Evolutionary conservation across 64 coral and sea anemone genomes (phyloP), one percentile per base, ranked within the genome.

Genomic region (Acropora tenuis): DNA sequence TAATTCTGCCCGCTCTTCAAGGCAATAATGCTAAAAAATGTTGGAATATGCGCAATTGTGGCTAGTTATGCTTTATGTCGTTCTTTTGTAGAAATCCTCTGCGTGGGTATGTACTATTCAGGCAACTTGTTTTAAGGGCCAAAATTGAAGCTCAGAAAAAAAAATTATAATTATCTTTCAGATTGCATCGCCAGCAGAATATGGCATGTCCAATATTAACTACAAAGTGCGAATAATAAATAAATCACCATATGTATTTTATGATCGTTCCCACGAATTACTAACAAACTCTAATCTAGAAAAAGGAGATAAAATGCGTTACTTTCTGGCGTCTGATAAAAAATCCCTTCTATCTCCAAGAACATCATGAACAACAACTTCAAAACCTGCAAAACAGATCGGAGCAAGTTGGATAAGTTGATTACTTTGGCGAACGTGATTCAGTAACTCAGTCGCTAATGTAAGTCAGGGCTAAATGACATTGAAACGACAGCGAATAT

Each of bases 351-450:
- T 72, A 45, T 48, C 15, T 65, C 8, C n/a, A 85, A 30, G 1
- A 16, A 72, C 12, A 85, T 71, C 44, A 47, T 65, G 63, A 85
- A 20, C 9, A 85, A 11, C 41, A 85, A 65, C 18, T 69, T 72
- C 65, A 49, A 72, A n/a, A 85, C 8, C 82, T 85, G 65, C 16
- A 72, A 85, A 85, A 55, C 69, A 85, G 63, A 71, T 20, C 45
- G 48, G 1, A 85, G 17, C 42, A 83, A 9, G 44, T 71, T 69
- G 8, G 6, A 65, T 72, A 68, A 72, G 61, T 16, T 66, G 5
- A 41, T 42, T 43, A 43, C 53, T 40, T 82, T 20, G 4, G 17
- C 61, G 19, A 46, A 44, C 5, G 65, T 20, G 42, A 71, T 84
- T 84, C 63, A 5, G 40, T 30, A 48, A 69, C 43, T 85, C 13